Conservation (phyloP, 2,113 vertebrate genomes). For the Serinus canaria region DNA sequence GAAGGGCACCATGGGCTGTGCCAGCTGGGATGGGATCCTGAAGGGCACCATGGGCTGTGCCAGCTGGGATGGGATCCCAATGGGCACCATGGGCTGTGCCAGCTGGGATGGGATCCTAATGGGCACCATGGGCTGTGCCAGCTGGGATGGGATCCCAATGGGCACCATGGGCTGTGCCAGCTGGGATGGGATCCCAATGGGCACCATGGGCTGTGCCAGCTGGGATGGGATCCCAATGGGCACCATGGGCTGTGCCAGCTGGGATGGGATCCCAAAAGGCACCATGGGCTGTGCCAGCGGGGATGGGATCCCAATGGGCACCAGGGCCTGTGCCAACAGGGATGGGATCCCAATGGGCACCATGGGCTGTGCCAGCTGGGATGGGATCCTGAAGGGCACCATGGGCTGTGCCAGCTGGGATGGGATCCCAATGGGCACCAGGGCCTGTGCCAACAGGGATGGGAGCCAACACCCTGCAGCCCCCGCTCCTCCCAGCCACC, state of each 20-base stretch:
- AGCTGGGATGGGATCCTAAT: accelerated
- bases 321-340: accelerated
- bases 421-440: neutral
- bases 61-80: accelerated
- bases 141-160: accelerated
- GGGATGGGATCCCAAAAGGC: too few species aligned
- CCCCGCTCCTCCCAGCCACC: neutral
- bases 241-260: neutral
- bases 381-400: neutral
- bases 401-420: neutral
- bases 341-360: accelerated
- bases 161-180: too few species aligned
- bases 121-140: neutral
- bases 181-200: neutral
- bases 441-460: neutral
- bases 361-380: accelerated
- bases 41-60: accelerated
- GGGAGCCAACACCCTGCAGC: neutral
- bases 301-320: neutral
- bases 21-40: accelerated
- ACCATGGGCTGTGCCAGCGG: neutral
- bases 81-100: neutral
- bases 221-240: neutral
- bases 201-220: accelerated
- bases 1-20: accelerated